Conservation (phyloP, 2,113 vertebrate genomes). For the Scatophagus argus region DNA sequence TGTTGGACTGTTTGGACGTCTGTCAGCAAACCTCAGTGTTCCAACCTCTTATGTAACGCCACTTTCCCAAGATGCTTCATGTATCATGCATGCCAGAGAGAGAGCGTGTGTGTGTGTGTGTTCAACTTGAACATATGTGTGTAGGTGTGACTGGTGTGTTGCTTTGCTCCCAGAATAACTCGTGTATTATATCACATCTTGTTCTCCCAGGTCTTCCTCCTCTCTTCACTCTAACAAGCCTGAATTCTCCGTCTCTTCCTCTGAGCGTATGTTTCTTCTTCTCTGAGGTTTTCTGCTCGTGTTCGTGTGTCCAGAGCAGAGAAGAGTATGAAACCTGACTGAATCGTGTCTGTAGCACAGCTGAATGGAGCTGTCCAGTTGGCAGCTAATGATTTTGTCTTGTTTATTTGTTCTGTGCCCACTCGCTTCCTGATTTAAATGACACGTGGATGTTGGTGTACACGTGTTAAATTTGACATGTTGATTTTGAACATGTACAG, state of each 20-base stretch:
- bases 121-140: background rate
- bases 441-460: no score
- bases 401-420: no score
- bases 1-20: constrained; percentile 7
- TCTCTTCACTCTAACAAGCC: background rate
- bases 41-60: constrained; percentile 39
- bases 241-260: background rate
- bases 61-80: constrained; percentile 21
- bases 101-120: background rate
- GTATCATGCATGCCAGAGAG: constrained; percentile 6
- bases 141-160: constrained; percentile 12
- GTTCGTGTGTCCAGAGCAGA: no score
- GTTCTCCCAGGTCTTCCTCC: constrained; percentile 11
- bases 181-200: background rate
- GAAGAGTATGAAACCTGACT: no score
- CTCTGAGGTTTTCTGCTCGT: background rate
- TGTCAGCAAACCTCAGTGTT: constrained; percentile 5
- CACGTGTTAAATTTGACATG: no score
- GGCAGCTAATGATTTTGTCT: no score
- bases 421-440: no score
- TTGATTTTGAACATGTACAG: no score
- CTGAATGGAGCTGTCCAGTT: no score
- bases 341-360: no score
- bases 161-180: constrained; percentile 26
- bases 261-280: no score